Evolutionary conservation across 2,113 vertebrate species (phyloP).

Genomic region (Conger conger): DNA sequence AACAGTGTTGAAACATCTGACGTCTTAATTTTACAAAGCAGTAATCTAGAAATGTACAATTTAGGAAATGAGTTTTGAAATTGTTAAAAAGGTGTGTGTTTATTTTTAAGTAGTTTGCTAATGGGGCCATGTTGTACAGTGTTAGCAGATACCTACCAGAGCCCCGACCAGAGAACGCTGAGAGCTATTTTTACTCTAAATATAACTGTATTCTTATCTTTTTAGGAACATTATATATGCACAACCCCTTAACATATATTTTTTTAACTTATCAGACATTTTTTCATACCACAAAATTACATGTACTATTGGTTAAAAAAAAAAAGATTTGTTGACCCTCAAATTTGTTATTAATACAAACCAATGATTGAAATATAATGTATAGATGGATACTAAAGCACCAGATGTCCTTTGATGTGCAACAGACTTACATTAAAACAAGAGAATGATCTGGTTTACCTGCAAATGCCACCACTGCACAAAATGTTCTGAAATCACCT

Average conservation of each 20-base stretch:
- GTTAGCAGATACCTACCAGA: slow-evolving; percentile 6
- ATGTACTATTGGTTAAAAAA: not conserved
- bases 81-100: not conserved
- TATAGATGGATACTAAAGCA: no score
- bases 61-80: not conserved
- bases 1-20: not conserved
- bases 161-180: not conserved
- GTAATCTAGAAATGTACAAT: not conserved
- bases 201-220: not conserved
- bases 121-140: not conserved
- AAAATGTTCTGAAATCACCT: no score
- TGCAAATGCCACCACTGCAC: no score
- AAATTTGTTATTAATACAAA: no score
- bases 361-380: no score
- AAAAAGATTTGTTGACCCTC: not conserved
- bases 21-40: not conserved
- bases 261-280: no score
- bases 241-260: no score
- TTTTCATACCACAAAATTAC: not conserved
- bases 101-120: not conserved
- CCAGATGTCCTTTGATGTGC: no score
- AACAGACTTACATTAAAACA: no score
- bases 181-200: not conserved
- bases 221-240: not conserved
- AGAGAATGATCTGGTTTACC: no score